phyloP scores from a whole-genome alignment of 1,140 invertebrate genomes.

The Drosophila arawakana region DNA sequence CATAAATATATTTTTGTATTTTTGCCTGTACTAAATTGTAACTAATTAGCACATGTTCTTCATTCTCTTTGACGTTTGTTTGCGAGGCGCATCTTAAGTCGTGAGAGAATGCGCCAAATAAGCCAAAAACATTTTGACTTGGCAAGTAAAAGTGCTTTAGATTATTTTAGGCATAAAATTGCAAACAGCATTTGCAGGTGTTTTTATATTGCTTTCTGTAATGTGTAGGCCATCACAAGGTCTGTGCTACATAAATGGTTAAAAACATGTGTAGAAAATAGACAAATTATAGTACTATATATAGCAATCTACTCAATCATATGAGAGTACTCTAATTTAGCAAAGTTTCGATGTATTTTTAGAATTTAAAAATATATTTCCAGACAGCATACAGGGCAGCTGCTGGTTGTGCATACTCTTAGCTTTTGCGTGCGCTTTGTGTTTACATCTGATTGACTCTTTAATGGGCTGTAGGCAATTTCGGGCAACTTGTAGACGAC shows the following conservation, averaged over 20 bases:
- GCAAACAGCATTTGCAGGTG: constrained; percentile 39
- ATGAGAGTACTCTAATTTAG: too few species aligned
- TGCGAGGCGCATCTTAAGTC: constrained; percentile 14
- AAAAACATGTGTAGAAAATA: constrained; percentile 19
- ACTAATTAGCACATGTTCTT: constrained; percentile 35
- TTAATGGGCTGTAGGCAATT: constrained; percentile 55
- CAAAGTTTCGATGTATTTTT: too few species aligned
- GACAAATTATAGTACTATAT: constrained; percentile 1
- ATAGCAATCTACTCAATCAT: not conserved
- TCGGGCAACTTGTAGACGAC: constrained; percentile 27
- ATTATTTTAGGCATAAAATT: constrained; percentile 8
- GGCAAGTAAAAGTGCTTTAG: constrained; percentile 10
- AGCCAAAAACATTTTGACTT: constrained; percentile 22
- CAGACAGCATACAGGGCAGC: not conserved
- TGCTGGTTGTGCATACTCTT: not conserved
- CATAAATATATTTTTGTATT: not conserved
- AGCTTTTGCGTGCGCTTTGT: constrained; percentile 19
- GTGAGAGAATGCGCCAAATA: constrained; percentile 35
- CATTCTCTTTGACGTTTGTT: constrained; percentile 35
- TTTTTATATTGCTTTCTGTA: constrained; percentile 52
- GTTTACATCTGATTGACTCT: constrained; percentile 66
- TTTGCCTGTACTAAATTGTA: not conserved
- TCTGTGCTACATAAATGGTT: constrained; percentile 7
- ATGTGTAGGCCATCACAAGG: constrained; percentile 40
- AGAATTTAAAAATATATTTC: too few species aligned